These are phyloP conservation scores for Sebastes vulpes DNA, from an alignment of 2,797 vertebrate genomes.

Conservation along the genomic window DNA sequence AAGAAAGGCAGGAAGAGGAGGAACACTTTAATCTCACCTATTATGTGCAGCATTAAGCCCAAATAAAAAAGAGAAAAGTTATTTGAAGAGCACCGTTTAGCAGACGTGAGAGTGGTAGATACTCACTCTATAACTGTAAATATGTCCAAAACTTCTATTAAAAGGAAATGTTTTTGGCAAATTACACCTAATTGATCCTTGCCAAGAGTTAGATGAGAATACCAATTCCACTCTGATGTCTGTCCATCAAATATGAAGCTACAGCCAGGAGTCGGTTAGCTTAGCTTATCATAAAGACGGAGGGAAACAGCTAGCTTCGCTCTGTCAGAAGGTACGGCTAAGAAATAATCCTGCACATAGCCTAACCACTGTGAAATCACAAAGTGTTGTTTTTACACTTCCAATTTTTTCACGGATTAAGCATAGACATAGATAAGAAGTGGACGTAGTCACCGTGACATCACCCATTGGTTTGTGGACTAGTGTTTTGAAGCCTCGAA, in stretches of 20 bases:
- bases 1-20: constrained; percentile 51
- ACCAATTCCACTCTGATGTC: not conserved
- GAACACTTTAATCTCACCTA: constrained; percentile 36
- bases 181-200: not conserved
- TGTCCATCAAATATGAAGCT: not conserved
- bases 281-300: not conserved
- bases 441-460: accelerated
- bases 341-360: not conserved
- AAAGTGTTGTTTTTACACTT: not conserved
- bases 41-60: constrained; percentile 21
- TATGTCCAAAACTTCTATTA: not conserved
- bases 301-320: not conserved
- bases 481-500: no score
- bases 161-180: constrained; percentile 8
- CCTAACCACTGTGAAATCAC: not conserved
- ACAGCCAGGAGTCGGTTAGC: not conserved
- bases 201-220: constrained; percentile 1
- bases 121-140: not conserved
- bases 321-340: not conserved
- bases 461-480: no score
- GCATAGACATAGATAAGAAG: no score
- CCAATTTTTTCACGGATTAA: not conserved
- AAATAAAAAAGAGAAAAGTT: constrained; percentile 9
- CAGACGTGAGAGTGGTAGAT: not conserved
- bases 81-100: not conserved